These are phyloP conservation scores for Enteromius fasciolatus DNA, from an alignment of 2,797 vertebrate genomes.

Conservation along the genomic window DNA sequence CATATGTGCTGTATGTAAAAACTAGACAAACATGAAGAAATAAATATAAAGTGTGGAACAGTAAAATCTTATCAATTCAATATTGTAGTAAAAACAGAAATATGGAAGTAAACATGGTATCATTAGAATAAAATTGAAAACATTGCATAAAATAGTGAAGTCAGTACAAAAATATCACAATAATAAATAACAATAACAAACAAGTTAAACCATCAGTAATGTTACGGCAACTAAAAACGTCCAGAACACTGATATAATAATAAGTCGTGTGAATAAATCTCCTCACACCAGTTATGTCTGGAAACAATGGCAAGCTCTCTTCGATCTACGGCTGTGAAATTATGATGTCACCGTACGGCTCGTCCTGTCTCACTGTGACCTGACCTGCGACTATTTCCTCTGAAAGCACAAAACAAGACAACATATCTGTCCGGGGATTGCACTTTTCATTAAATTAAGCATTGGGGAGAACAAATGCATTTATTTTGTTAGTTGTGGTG, in stretches of 20 bases:
- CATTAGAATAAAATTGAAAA: no score
- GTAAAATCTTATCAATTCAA: conserved; percentile 1
- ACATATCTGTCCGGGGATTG: background rate
- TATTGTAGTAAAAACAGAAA: background rate
- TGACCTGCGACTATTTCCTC: conserved; percentile 36
- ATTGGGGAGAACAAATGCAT: background rate
- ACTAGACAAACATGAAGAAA: background rate
- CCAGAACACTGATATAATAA: conserved; percentile 26
- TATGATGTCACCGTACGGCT: conserved; percentile 54
- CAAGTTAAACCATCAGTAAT: background rate
- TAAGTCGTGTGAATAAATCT: background rate
- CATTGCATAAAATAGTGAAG: no score
- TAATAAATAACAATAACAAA: background rate
- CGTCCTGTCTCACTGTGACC: conserved; percentile 47
- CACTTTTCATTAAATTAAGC: background rate
- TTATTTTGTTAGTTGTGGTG: background rate
- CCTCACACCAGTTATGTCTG: background rate
- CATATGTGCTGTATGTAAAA: background rate
- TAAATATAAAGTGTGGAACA: background rate
- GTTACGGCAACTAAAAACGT: background rate
- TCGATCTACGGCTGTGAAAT: conserved; percentile 31
- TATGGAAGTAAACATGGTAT: background rate
- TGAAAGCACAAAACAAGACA: conserved; percentile 32
- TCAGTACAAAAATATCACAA: conserved; percentile 6
- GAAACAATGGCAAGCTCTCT: background rate